Evolutionary conservation across 2,888 invertebrate species (phyloP), one percentile per base, ranked within the genome.

Genomic region (Callyntrura guangdongensis): DNA sequence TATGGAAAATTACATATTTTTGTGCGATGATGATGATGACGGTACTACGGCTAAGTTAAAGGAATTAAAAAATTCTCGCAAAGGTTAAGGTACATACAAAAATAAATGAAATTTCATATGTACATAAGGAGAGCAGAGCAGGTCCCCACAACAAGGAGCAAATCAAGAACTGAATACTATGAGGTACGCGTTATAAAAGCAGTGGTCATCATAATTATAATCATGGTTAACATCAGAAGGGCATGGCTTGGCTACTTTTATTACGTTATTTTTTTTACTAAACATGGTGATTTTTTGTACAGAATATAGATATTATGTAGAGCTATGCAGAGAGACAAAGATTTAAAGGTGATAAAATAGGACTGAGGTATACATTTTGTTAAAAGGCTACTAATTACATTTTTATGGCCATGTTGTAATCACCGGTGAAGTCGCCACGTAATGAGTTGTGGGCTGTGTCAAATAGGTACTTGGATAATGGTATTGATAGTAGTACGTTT

Each of bases 401-500:
- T 4, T 6, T 20, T 72, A 74, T 72, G 74, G 83, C 79, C 79
- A 79, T 56, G 79, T 59, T 17, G 79, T 12, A 25, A 59, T 27
- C 11, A 79, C 59, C 36, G 79, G 79, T 14, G 59, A n/a, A 56
- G 27, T 59, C 11, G 79, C 56, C 5, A 59, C 8, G n/a, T 79
- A 79, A 79, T 79, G 79, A 11, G 79, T 79, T 59, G 79, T 36
- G 25, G 79, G 59, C 2, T 79, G 79, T 3, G 77, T 49, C 53
- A 77, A 12, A 2, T n/a, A n/a, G 11, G 74, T 53, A 14, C 64
- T 12, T 4, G 89, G 83, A 53, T 90, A 83, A 67, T 86, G 74
- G 27, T 69, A n/a, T n/a, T n/a, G n/a, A n/a, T n/a, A 67, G 82
- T 86, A 74, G 20, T 86, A 82, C 11, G 67, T 61, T 8, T 82